Base-by-base conservation (phyloP, 23 tunicate species). In the Botrylloides violaceus region DNA sequence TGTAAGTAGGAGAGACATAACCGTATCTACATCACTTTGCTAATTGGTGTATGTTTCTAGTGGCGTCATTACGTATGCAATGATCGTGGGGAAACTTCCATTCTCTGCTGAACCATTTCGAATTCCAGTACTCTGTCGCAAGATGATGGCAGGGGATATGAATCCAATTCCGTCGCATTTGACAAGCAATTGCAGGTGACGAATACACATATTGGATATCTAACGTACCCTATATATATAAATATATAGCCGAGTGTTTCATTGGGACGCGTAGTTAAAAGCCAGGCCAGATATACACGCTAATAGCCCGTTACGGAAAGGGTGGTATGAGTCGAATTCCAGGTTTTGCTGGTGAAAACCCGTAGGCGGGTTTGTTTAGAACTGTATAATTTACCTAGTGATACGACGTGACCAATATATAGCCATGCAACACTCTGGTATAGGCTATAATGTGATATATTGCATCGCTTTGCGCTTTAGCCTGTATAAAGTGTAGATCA, bases 111-210 rank as follows among this genome's bases (percentile, higher is more conserved):
- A 95, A 49, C 99, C 99, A 9, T 95, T 95, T 66, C 66, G 79
- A 58, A 84, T 95, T 30, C 89, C 92, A 20, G 82, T 75, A 31
- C 77, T 95, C 4, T 95, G 95, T 37, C 78, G 77, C 31, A 95
- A 95, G 64, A 95, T 95, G 99, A 31, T 88, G 58, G 34, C 75
- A 15, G 96, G 96, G 12, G 99, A 95, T 53, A 95, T 95, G 96
- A 87, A 87, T 35, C 92, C 86, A 3, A 78, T 95, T 32, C 99
- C 99, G 1, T 20, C 96, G 7, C 32, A 35, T 31, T 29, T 83
- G 15, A 64, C 97, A 12, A 20, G 77, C 1, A 77, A 71, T 24
- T 90, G 97, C 90, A 79, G 90, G 97, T 90, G 49, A 60, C 28
- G 28, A 65, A 32, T 12, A 12, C 20, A 27, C 28, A 15, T 28